Evolutionary conservation across 2,888 invertebrate genomes (phyloP).

Genomic region (Eupsilia transversa): DNA sequence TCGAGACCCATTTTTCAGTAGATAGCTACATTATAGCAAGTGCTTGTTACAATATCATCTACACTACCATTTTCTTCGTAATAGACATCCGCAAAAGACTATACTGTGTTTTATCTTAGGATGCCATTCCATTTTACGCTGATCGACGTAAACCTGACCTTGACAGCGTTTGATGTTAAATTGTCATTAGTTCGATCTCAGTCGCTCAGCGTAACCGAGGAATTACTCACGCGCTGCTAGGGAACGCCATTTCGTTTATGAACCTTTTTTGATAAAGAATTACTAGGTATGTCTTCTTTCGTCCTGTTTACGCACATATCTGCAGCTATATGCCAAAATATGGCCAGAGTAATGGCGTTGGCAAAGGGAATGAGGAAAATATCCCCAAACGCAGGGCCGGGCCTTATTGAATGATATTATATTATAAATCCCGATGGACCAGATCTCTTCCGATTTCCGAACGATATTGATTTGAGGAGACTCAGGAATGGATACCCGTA

Average conservation of each 20-base stretch:
- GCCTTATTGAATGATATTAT: constrained; percentile 67
- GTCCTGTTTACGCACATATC: constrained; percentile 33
- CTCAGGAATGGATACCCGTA: constrained; percentile 51
- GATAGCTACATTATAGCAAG: neutral
- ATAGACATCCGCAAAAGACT: neutral
- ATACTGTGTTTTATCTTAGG: neutral
- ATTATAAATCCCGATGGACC: constrained; percentile 69
- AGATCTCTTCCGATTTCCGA: constrained; percentile 53
- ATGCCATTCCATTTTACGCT: neutral
- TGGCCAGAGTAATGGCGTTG: constrained; percentile 46
- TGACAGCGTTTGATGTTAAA: constrained; percentile 9
- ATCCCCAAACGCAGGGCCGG: constrained; percentile 39
- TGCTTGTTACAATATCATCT: neutral
- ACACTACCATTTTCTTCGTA: neutral
- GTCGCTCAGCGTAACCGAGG: constrained; percentile 4
- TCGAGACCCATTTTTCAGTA: neutral
- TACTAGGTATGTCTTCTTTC: neutral
- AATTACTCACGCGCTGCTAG: constrained; percentile 2
- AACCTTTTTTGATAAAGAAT: too few species aligned
- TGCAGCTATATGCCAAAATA: constrained; percentile 35
- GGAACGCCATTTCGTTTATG: constrained; percentile 2
- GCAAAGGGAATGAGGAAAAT: constrained; percentile 55
- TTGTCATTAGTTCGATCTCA: constrained; percentile 15
- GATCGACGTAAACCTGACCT: neutral
- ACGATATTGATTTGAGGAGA: constrained; percentile 63